Evolutionary conservation across 1,140 invertebrate genomes (phyloP), one percentile per base, ranked within the genome.

Genomic region (Propsilocerus akamusi): DNA sequence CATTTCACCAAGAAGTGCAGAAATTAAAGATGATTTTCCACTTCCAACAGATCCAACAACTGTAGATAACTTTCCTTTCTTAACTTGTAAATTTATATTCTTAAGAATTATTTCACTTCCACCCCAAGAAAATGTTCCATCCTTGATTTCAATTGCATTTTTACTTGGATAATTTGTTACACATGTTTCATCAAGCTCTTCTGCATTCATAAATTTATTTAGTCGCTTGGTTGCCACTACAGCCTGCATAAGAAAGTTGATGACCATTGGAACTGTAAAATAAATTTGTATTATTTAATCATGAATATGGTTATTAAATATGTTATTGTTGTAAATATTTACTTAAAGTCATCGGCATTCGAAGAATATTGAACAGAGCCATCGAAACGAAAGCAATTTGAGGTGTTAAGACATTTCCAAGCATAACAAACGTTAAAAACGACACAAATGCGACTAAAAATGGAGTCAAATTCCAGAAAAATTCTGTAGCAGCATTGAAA

Each of bases 311-410:
- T 78, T 86, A 87, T 80, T 54, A 85, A 69, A 66, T 82, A 83
- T 61, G 76, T 78, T 63, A 86, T 83, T 72, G 83, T 77, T 75
- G 84, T 84, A 57, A 81, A 81, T 65, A 85, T 20, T 41, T 20
- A 41, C 34, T 72, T 76, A 84, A 81, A 57, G 78, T 82, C 53
- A 89, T 70, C 53, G 92, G 89, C 63, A 93, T 90, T 59, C 90
- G 76, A 54, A 97, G 76, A 55, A 96, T 88, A 70, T 96, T 95
- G 72, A 97, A 96, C 54, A 97, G 76, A 59, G 90, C 84, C 51
- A 97, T 72, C 48, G 92, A 87, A 50, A 97, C 92, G 72, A 97
- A 97, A 53, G 86, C 24, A 12, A 17, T 12, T 6, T n/a, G 6
- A 6, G 46, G 10, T 17, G 22, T 47, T 24, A 47, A n/a, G 5